These are phyloP conservation scores for Cheilosia scutellata DNA, from an alignment of 2,888 invertebrate genomes.

Conservation along the genomic window DNA sequence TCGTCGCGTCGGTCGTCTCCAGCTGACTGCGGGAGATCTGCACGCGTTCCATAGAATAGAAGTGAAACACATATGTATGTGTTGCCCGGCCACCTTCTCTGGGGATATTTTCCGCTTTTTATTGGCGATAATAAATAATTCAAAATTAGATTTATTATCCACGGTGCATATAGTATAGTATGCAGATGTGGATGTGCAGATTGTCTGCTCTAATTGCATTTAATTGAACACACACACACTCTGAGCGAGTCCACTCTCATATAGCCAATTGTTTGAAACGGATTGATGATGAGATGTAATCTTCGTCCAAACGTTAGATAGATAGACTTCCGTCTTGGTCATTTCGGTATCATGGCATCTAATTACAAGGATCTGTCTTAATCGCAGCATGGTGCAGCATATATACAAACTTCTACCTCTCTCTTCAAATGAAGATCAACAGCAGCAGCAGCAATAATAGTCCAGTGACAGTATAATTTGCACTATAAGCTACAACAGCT, in stretches of 20 bases:
- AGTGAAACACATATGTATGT: conserved; percentile 43
- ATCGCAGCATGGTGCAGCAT: conserved; percentile 34
- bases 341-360: conserved; percentile 74
- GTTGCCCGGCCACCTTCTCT: conserved; percentile 9
- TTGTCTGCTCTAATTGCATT: conserved; percentile 74
- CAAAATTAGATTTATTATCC: conserved; percentile 74
- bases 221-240: conserved; percentile 64
- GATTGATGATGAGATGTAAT: conserved; percentile 75
- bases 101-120: conserved; percentile 62
- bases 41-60: background rate
- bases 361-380: conserved; percentile 73
- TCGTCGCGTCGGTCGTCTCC: no score
- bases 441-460: conserved; percentile 39
- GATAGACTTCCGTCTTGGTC: conserved; percentile 72
- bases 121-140: conserved; percentile 75
- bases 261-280: conserved; percentile 71
- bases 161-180: conserved; percentile 30
- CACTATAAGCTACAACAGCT: conserved; percentile 47
- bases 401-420: background rate
- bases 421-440: conserved; percentile 26
- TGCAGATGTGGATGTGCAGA: conserved; percentile 55
- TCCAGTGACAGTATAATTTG: conserved; percentile 75
- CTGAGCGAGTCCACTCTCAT: background rate
- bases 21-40: conserved; percentile 19
- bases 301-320: conserved; percentile 45